Evolutionary conservation across 64 coral and sea anemone genomes (phyloP).

Genomic region (Actinia equina): DNA sequence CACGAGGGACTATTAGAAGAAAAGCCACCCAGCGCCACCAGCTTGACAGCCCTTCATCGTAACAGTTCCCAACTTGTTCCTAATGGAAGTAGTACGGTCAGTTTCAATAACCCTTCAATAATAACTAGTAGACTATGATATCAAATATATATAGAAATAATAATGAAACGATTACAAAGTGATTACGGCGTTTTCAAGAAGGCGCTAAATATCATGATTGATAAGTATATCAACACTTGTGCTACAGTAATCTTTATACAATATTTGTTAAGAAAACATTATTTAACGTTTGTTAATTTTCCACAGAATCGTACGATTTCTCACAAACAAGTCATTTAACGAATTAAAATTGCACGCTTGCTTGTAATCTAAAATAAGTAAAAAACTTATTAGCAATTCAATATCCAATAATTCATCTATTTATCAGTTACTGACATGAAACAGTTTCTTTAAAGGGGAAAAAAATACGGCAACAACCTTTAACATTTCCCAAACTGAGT

Average conservation of each 20-base stretch:
- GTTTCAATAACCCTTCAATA: not conserved
- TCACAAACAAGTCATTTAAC: not conserved
- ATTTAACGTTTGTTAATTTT: not conserved
- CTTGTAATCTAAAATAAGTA: not conserved
- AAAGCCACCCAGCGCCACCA: slow-evolving; percentile 13
- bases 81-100: slow-evolving; percentile 3
- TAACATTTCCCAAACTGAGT: not conserved
- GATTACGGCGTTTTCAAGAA: not conserved
- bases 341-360: not conserved
- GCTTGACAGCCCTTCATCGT: not conserved
- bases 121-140: slow-evolving; percentile 37
- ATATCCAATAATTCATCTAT: not conserved
- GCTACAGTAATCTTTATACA: not conserved
- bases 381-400: not conserved
- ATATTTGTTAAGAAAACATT: not conserved
- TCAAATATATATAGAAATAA: not conserved
- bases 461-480: not conserved
- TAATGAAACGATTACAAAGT: not conserved
- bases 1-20: not conserved
- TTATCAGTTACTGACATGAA: not conserved
- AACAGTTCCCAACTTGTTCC: slow-evolving; percentile 22
- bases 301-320: not conserved
- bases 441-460: not conserved
- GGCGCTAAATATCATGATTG: not conserved
- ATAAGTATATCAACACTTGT: not conserved